Evolutionary conservation across 2,113 vertebrate species (phyloP), one percentile per base, ranked within the genome.

Genomic region (Cisticola juncidis): DNA sequence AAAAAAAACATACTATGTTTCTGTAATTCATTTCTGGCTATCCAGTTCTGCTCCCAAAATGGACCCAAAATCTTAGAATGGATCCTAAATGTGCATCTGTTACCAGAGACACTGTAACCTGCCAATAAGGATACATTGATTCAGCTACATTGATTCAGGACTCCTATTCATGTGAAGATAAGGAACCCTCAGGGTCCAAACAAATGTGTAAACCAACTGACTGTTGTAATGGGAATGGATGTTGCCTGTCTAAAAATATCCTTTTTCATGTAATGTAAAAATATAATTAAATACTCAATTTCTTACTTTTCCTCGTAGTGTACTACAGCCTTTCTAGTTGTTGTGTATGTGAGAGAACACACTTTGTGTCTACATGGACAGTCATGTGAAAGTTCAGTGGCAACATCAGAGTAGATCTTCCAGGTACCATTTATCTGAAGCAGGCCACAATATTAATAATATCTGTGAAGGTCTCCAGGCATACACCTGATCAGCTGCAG

Each of bases 401-500:
- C 31, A 48, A 23, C n/a, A 58, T 68, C 24, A 36, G 12, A 76
- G 35, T 26, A 29, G n/a, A 38, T 58, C 38, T 86, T 62, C 24
- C 19, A 62, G 35, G 24, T 57, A 45, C 7, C 23, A 22, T 80
- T 70, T 23, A 57, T 11, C 6, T 3, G 5, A 90, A 77, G 14
- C 5, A 68, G 9, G 12, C 9, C 45, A 87, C 7, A 5, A 48
- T 20, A 40, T 12, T 50, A 26, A 35, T 28, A 68, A 22, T 15
- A 58, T 7, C 18, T 12, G 13, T 35, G 57, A 45, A 54, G 5
- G 14, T 53, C 16, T 81, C 31, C 12, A 87, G 48, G 14, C 9
- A 2, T 3, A 72, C 48, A 22, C 33, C 36, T 47, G 29, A 36
- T 21, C 2, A 19, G 0, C 11, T 62, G 26, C 3, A 7, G 7